These are phyloP conservation scores for Bimastos eiseni DNA, from an alignment of 2,888 invertebrate species.

Conservation along the genomic window DNA sequence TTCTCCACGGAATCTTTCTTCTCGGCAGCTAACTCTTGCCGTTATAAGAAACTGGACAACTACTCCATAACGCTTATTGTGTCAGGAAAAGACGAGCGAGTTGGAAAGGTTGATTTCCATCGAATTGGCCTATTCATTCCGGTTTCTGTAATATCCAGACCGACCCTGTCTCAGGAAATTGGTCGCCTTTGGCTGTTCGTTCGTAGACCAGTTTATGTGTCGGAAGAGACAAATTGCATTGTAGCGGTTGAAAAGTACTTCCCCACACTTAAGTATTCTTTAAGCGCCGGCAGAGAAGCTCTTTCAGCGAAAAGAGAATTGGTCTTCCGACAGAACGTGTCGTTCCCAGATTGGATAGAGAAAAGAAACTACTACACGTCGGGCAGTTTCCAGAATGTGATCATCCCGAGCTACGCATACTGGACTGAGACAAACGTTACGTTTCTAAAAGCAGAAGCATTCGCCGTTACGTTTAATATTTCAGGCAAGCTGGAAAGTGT, in stretches of 20 bases:
- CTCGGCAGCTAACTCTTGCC: background rate
- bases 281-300: background rate
- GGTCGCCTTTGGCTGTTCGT: background rate
- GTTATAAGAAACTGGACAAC: background rate
- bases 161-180: background rate
- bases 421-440: background rate
- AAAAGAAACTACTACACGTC: background rate
- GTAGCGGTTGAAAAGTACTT: background rate
- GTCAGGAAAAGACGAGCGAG: background rate
- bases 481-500: background rate
- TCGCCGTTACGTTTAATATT: background rate
- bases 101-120: background rate
- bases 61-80: background rate
- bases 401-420: background rate
- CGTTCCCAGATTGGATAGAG: background rate
- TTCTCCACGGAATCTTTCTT: background rate
- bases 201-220: background rate
- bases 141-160: background rate
- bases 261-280: background rate
- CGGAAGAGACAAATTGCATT: background rate
- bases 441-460: background rate
- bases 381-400: background rate
- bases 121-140: background rate
- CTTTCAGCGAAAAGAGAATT: background rate
- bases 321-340: background rate